Evolutionary conservation across 2,797 vertebrate species (phyloP).

Genomic region (Pseudocheirus occidentalis): DNA sequence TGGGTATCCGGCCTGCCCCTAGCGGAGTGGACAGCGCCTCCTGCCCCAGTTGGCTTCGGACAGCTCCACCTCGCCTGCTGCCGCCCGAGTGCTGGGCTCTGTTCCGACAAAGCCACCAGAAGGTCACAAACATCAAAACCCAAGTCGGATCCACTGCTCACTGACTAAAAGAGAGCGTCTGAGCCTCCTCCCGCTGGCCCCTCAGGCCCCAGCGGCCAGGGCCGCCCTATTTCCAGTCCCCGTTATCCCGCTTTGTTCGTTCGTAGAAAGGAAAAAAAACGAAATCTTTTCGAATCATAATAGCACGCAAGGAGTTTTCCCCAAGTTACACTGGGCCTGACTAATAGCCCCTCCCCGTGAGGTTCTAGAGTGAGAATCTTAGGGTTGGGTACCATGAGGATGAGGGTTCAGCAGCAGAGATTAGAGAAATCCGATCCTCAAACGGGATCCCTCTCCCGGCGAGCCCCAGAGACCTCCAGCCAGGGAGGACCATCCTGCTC

Average conservation of each 20-base stretch:
- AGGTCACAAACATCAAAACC: neutral
- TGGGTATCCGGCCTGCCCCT: neutral
- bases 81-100: neutral
- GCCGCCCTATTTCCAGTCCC: neutral
- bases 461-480: neutral
- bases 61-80: neutral
- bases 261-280: slow-evolving; percentile 48
- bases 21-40: neutral
- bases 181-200: neutral
- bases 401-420: neutral
- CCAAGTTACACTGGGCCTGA: neutral
- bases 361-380: neutral
- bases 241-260: neutral
- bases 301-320: neutral
- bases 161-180: neutral
- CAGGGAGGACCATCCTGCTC: neutral
- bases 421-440: neutral
- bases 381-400: neutral
- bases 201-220: neutral
- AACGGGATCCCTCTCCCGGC: neutral
- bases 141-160: neutral
- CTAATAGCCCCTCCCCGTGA: neutral
- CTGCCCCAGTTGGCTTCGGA: neutral
- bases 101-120: neutral
- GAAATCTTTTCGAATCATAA: slow-evolving; percentile 51